Conservation (phyloP, 92 coral and sea anemone genomes). For the Anthopleura xanthogrammica region DNA sequence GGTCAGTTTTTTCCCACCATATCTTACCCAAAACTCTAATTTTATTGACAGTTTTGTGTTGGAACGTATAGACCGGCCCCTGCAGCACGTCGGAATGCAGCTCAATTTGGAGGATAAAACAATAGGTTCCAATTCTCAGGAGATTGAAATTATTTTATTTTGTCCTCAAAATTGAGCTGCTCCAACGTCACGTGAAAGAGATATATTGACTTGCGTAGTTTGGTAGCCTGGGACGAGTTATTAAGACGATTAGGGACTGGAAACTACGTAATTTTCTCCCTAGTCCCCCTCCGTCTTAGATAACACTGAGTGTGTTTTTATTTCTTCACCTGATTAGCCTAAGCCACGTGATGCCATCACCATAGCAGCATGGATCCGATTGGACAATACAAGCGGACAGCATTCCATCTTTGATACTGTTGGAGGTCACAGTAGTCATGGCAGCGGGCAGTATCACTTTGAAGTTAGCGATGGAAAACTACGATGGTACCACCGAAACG, state of each 20-base stretch:
- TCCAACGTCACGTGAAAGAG: too few species aligned
- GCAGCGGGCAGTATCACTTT: slow-evolving; percentile 73
- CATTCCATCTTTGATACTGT: slow-evolving; percentile 82
- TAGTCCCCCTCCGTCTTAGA: neutral
- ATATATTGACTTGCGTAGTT: neutral
- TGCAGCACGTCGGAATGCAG: too few species aligned
- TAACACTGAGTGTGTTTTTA: neutral
- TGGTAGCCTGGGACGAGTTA: neutral
- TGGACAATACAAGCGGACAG: slow-evolving; percentile 67
- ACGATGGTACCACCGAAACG: slow-evolving; percentile 85
- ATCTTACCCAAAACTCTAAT: neutral
- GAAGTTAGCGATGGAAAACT: slow-evolving; percentile 74
- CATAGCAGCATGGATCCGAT: slow-evolving; percentile 86
- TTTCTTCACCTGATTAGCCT: slow-evolving; percentile 34
- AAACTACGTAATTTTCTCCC: neutral
- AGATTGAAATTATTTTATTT: too few species aligned
- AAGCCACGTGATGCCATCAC: slow-evolving; percentile 80
- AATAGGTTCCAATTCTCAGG: too few species aligned
- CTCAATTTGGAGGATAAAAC: too few species aligned
- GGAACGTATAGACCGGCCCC: too few species aligned
- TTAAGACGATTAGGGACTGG: neutral
- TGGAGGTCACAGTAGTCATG: slow-evolving; percentile 67
- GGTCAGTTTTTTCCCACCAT: slow-evolving; percentile 29
- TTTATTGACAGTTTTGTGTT: too few species aligned
- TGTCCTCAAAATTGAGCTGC: too few species aligned